Evolutionary conservation across 2,888 invertebrate genomes (phyloP), one percentile per base, ranked within the genome.

Genomic region (Drosophila niveifrons): DNA sequence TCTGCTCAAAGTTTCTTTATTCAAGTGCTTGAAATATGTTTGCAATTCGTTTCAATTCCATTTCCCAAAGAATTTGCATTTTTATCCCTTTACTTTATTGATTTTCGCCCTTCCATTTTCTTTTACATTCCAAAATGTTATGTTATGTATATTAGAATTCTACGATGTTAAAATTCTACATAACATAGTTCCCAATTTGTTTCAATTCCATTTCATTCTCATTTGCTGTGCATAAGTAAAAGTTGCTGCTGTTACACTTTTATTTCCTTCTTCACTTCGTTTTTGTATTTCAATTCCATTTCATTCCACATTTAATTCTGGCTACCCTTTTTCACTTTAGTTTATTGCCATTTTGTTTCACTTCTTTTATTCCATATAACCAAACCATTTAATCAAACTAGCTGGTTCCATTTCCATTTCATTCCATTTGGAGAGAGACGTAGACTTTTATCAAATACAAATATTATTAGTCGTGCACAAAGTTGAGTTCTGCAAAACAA

Each of bases 1-100:
- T 48, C 52, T 47, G 57, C 66, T 13, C 15, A 72, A 63, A 34
- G 15, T 47, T 51, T 28, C 23, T 9, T 28, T 7, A 34, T 3
- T 3, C 18, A 18, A n/a, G 28, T 29, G 11, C 18, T 47, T 13
- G 13, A 6, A 28, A 13, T 4, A 15, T 47, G 13, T 9, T 4
- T 2, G 31, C 17, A 34, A 34, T 17, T 7, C 18, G 17, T 34
- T 15, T 15, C 39, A 41, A 41, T 41, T 41, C 15, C 39, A 41
- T 41, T 41, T 41, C 11, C 1, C n/a, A 2, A 2, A 8, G 31
- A n/a, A 11, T 6, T 36, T n/a, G 11, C n/a, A 23, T 23, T 23
- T 11, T n/a, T 36, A 36, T n/a, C 10, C 10, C 10, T 31, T 10
- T 0, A 31, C 9, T 10, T 31, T 8, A 8, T 31, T 31, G 10